phyloP scores from a whole-genome alignment of 2,888 invertebrate genomes.

The Apotomis capreana region DNA sequence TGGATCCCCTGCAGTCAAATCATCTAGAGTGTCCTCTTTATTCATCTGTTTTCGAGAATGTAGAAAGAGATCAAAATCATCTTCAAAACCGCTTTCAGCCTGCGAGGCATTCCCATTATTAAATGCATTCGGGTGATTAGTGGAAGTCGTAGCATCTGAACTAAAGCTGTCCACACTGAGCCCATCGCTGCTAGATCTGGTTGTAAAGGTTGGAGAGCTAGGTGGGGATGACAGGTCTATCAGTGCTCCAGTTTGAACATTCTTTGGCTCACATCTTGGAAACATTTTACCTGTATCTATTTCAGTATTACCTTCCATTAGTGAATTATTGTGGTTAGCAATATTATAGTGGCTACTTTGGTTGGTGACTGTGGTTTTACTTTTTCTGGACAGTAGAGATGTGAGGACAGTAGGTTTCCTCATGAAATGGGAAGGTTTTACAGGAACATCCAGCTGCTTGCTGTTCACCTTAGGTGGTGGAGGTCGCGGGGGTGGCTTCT shows the following conservation, averaged over 20 bases:
- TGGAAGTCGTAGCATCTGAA: constrained; percentile 86
- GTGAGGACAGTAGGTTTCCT: constrained; percentile 77
- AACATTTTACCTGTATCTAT: constrained; percentile 71
- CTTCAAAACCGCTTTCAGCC: constrained; percentile 92
- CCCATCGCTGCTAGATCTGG: constrained; percentile 89
- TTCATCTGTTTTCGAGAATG: constrained; percentile 70
- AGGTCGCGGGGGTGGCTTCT: constrained; percentile 88
- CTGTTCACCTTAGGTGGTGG: constrained; percentile 85
- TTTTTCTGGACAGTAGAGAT: constrained; percentile 71
- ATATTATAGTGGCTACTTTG: constrained; percentile 43
- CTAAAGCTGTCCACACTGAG: constrained; percentile 90
- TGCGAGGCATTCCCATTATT: constrained; percentile 87
- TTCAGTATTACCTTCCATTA: constrained; percentile 61
- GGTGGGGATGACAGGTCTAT: constrained; percentile 89
- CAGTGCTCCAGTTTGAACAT: constrained; percentile 81
- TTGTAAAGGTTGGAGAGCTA: constrained; percentile 89
- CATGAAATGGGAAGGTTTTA: constrained; percentile 81
- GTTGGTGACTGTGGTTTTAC: constrained; percentile 58
- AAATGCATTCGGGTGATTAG: constrained; percentile 79
- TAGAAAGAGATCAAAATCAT: constrained; percentile 89
- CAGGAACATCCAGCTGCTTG: constrained; percentile 71
- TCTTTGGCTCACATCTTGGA: constrained; percentile 77
- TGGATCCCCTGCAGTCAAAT: constrained; percentile 81
- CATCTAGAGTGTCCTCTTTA: constrained; percentile 77
- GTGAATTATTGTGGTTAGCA: constrained; percentile 51